A percentile compares a stretch with the other conserved stretches of the same genome.
These are phyloP conservation scores for Amiota communis DNA, from an alignment of 2,888 invertebrate species.

Conservation along the genomic window DNA sequence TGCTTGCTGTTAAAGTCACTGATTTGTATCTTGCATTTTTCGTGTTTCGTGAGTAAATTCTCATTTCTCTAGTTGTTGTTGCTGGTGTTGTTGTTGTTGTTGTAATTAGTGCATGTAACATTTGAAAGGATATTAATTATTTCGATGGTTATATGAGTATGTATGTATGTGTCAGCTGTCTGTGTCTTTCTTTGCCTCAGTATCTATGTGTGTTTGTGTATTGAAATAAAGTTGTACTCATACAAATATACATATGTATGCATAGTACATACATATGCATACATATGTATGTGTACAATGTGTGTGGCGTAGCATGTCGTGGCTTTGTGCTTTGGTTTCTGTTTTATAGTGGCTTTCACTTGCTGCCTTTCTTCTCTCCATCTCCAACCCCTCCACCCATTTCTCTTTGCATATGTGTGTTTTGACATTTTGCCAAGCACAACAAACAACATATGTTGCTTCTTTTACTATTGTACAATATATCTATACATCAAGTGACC, in stretches of 20 bases:
- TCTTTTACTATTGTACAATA: background rate
- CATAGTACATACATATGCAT: background rate
- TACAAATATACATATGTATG: background rate
- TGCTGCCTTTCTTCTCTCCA: constrained; percentile 1
- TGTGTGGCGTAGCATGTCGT: background rate
- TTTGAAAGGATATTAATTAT: constrained; percentile 65
- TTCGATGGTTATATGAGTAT: constrained; percentile 49
- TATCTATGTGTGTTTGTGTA: constrained; percentile 25
- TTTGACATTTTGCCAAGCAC: constrained; percentile 20
- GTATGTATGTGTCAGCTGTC: constrained; percentile 12
- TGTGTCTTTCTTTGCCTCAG: constrained; percentile 26
- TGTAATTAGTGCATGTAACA: constrained; percentile 64
- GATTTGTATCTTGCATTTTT: constrained; percentile 24
- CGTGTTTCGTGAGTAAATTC: constrained; percentile 25
- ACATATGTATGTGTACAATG: constrained; percentile 42
- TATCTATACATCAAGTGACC: constrained; percentile 1
- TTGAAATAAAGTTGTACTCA: too few relatives aligned
- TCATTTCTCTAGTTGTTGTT: constrained; percentile 29
- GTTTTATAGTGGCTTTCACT: background rate
- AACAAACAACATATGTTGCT: constrained; percentile 10
- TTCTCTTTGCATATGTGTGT: constrained; percentile 11
- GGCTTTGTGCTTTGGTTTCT: background rate
- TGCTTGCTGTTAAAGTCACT: background rate
- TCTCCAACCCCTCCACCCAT: background rate
- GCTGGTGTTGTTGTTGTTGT: constrained; percentile 46